These are phyloP conservation scores for Ptychobarbus kaznakovi DNA, from an alignment of 2,797 vertebrate genomes.

Conservation along the genomic window DNA sequence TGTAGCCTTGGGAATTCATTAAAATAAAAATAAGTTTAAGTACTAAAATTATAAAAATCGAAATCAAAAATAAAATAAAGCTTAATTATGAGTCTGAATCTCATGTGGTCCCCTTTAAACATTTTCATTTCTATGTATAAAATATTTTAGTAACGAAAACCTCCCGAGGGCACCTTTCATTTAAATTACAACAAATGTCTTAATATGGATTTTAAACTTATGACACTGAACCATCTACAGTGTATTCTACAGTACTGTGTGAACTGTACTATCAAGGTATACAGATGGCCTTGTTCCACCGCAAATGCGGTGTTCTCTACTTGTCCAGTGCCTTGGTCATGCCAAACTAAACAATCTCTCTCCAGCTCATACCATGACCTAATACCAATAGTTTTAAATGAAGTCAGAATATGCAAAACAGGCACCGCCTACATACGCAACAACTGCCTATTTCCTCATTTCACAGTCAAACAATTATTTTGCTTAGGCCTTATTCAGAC, in stretches of 20 bases:
- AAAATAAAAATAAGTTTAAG: not conserved
- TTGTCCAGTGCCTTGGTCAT: constrained; percentile 30
- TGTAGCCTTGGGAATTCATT: not conserved
- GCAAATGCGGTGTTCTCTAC: constrained; percentile 15
- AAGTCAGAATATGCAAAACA: constrained; percentile 72
- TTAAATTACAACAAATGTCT: not conserved
- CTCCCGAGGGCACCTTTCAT: not conserved
- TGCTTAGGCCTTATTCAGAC: constrained; percentile 16
- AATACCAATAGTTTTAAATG: constrained; percentile 62
- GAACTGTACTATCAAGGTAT: not conserved
- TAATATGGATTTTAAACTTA: not conserved
- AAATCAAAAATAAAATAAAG: not conserved
- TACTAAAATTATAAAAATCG: not conserved
- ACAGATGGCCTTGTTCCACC: constrained; percentile 1
- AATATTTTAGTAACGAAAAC: not conserved
- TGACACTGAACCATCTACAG: not conserved
- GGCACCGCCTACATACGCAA: constrained; percentile 69
- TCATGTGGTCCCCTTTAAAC: not conserved
- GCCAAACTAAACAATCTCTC: constrained; percentile 56
- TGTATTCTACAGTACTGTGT: no score
- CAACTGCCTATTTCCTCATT: constrained; percentile 72
- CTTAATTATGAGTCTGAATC: not conserved
- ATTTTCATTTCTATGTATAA: not conserved
- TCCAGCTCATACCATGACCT: constrained; percentile 57
- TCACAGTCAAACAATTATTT: constrained; percentile 11